phyloP scores from a whole-genome alignment of 2,797 vertebrate genomes.

The Diceros bicornis region DNA sequence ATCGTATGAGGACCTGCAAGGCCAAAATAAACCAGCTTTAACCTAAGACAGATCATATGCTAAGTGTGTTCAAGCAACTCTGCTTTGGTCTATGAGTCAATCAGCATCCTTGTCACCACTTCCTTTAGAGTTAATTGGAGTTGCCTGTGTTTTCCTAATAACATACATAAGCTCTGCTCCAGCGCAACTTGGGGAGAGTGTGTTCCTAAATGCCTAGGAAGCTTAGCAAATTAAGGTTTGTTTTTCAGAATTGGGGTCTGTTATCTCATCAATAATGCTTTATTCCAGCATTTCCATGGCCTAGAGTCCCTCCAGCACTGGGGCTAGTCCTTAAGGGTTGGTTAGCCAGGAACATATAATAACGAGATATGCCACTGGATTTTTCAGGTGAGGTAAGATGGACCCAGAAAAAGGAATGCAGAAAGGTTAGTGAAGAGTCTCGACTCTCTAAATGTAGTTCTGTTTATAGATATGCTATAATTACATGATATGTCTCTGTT shows the following conservation, averaged over 20 bases:
- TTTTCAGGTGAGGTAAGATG: background rate
- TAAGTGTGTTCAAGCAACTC: background rate
- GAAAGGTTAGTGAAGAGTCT: background rate
- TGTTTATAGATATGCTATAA: background rate
- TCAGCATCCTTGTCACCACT: background rate
- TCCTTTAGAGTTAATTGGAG: conserved; percentile 31
- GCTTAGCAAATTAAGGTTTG: background rate
- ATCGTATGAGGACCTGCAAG: background rate
- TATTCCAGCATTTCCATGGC: background rate
- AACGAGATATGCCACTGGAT: background rate
- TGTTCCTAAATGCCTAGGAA: background rate
- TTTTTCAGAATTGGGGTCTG: conserved; percentile 41
- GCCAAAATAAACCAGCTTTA: conserved; percentile 42
- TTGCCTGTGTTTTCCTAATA: background rate
- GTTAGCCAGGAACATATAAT: background rate
- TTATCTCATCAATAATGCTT: conserved; percentile 11
- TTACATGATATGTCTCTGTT: background rate
- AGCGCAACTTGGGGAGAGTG: background rate
- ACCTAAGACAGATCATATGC: conserved; percentile 7
- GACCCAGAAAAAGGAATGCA: background rate
- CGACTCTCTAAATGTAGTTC: background rate
- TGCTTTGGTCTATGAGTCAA: background rate
- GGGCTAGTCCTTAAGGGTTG: background rate
- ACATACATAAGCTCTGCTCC: background rate
- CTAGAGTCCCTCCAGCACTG: background rate